A percentile compares a stretch with the other conserved stretches of the same genome.
Conservation (phyloP, 2,797 vertebrate genomes). For the Pangasius macronema region DNA sequence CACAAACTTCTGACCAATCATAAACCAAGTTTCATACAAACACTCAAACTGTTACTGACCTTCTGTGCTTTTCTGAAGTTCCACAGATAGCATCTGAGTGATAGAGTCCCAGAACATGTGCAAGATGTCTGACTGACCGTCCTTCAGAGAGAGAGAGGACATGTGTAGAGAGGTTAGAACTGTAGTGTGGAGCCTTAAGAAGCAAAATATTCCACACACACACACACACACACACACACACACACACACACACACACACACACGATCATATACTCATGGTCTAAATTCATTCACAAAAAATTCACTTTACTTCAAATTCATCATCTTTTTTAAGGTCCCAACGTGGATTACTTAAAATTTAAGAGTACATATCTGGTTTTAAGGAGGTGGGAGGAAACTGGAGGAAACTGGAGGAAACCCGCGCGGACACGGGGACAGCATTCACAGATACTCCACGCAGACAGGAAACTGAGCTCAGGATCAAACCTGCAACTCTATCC, state of each 20-base stretch:
- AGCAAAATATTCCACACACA: neutral
- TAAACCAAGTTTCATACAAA: neutral
- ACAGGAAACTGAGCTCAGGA: too few relatives aligned
- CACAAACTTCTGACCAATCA: neutral
- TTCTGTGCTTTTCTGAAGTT: constrained; percentile 87
- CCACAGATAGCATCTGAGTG: constrained; percentile 83
- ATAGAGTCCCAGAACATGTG: constrained; percentile 91
- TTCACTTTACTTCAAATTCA: too few relatives aligned
- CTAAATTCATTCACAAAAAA: too few relatives aligned
- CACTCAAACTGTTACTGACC: constrained; percentile 74
- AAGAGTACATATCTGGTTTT: too few relatives aligned
- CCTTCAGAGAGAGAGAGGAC: constrained; percentile 68
- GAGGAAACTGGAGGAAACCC: too few relatives aligned
- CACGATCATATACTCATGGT: neutral
- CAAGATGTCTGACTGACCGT: constrained; percentile 89
- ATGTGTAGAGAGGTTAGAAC: neutral
- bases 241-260: neutral
- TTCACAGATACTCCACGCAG: too few relatives aligned
- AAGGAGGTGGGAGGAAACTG: too few relatives aligned
- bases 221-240: neutral
- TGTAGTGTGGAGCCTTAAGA: neutral
- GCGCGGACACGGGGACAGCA: too few relatives aligned
- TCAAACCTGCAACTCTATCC: too few relatives aligned
- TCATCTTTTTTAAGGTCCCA: too few relatives aligned
- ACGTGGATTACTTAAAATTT: too few relatives aligned